Evolutionary conservation across 2,113 vertebrate genomes (phyloP), one percentile per base, ranked within the genome.

Genomic region (Ancistrus triradiatus): DNA sequence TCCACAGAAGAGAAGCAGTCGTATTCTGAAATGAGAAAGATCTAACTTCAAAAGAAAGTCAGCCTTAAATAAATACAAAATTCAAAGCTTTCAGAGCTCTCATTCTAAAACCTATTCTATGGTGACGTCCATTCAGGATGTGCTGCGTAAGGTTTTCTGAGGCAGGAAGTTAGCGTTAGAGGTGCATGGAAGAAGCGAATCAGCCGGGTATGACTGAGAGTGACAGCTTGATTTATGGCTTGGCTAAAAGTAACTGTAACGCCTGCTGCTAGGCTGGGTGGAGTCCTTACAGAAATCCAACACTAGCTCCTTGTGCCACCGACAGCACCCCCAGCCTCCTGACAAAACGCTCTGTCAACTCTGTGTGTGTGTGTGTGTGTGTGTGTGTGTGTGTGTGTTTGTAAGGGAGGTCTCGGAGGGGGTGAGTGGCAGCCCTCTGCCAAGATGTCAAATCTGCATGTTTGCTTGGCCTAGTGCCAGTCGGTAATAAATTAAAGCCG

Each of bases 221-320:
- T 80, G 75, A 80, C 75, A 77, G 73, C 49, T 72, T 80, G 78
- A 80, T 80, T 80, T 77, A 77, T 77, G 68, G 63, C 53, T 38
- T 51, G 10, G 64, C 78, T 79, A 74, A 74, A 77, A 79, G 73
- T 77, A 75, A 68, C 68, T 60, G 65, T 40, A 63, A 58, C 48
- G 61, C 69, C 70, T 61, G 62, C 74, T 75, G 70, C 64, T 67
- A 56, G 53, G 64, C 25, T 56, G 69, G 69, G 70, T 31, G 40
- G 64, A 60, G 69, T 59, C 62, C 57, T 43, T 21, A 15, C 65
- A 62, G 55, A 68, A 67, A 75, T 50, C 40, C 66, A 59, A 64
- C 25, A 42, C 48, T 53, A 48, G 40, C 47, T 59, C 59, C 64
- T 42, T 48, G 47, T 59, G 42, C 55, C 63, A 66, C 62, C 43